Evolutionary conservation across 1,140 invertebrate genomes (phyloP).

Genomic region (Drosophila saltans): DNA sequence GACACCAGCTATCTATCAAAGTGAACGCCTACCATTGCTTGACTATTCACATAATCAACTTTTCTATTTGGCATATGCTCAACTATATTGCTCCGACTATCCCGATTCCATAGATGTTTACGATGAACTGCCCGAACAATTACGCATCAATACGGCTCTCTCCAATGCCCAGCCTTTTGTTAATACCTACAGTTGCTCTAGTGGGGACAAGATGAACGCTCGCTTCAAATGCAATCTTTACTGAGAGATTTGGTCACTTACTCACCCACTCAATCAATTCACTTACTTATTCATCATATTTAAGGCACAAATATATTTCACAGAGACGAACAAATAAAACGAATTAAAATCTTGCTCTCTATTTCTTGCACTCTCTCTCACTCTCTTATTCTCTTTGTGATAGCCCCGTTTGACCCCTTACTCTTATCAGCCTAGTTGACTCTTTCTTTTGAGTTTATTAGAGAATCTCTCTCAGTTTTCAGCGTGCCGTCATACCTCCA

Average conservation of each 20-base stretch:
- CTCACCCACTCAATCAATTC: constrained; percentile 11
- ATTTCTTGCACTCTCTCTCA: constrained; percentile 1
- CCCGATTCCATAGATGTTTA: constrained; percentile 56
- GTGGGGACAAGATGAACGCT: constrained; percentile 91
- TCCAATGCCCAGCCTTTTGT: constrained; percentile 93
- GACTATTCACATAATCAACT: constrained; percentile 92
- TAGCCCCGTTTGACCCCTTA: constrained; percentile 41
- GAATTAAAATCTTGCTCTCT: constrained; percentile 11
- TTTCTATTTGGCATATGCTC: constrained; percentile 96
- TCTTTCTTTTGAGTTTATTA: constrained; percentile 34
- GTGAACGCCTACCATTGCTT: constrained; percentile 89
- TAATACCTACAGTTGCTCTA: constrained; percentile 87
- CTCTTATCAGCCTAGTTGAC: constrained; percentile 46
- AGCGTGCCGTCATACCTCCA: constrained; percentile 40
- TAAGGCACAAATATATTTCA: constrained; percentile 9
- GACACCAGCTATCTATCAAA: constrained; percentile 82
- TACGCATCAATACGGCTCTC: constrained; percentile 90
- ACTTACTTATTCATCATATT: constrained; percentile 10
- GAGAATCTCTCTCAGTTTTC: constrained; percentile 9
- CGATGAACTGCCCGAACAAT: constrained; percentile 87
- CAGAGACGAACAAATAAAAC: constrained; percentile 8
- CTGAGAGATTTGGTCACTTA: constrained; percentile 15
- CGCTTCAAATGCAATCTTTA: constrained; percentile 88
- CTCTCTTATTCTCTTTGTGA: constrained; percentile 19
- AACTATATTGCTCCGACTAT: constrained; percentile 84